A percentile compares a stretch with the other conserved stretches of the same genome.
phyloP scores from a whole-genome alignment of 1,140 invertebrate species.

The Manduca sexta region DNA sequence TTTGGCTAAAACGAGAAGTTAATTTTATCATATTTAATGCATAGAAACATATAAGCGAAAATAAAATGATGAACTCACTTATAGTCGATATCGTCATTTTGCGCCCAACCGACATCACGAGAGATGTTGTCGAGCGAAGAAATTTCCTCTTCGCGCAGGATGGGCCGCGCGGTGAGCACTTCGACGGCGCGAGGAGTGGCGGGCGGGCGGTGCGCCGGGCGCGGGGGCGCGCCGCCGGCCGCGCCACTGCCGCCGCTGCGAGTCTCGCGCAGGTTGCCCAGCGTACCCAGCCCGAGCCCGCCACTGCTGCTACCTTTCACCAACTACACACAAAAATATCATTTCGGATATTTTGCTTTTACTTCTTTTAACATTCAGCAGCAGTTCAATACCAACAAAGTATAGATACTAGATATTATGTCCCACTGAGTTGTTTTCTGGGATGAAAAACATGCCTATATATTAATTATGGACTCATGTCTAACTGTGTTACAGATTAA shows the following conservation, averaged over 20 bases:
- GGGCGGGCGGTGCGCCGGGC: constrained; percentile 38
- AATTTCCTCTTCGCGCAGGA: constrained; percentile 94
- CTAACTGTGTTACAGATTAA: too few relatives aligned
- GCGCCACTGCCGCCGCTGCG: constrained; percentile 32
- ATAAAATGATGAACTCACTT: constrained; percentile 74
- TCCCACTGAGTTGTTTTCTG: too few relatives aligned
- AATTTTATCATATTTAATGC: neutral
- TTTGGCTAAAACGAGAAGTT: constrained; percentile 79
- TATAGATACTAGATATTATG: too few relatives aligned
- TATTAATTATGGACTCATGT: too few relatives aligned
- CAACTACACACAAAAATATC: constrained; percentile 30
- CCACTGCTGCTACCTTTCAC: constrained; percentile 67
- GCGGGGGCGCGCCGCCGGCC: constrained; percentile 22
- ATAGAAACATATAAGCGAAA: too few relatives aligned
- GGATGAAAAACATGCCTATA: too few relatives aligned
- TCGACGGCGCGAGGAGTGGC: constrained; percentile 58
- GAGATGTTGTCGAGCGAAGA: constrained; percentile 93
- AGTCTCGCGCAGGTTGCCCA: constrained; percentile 48
- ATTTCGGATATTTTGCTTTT: too few relatives aligned
- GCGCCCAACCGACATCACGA: constrained; percentile 91
- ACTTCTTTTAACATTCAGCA: too few relatives aligned
- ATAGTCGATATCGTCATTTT: constrained; percentile 95
- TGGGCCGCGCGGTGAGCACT: constrained; percentile 77
- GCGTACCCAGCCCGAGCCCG: constrained; percentile 54
- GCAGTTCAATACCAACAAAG: too few relatives aligned